Conservation (phyloP, 2,888 invertebrate genomes). For the Acrobasis suavella region DNA sequence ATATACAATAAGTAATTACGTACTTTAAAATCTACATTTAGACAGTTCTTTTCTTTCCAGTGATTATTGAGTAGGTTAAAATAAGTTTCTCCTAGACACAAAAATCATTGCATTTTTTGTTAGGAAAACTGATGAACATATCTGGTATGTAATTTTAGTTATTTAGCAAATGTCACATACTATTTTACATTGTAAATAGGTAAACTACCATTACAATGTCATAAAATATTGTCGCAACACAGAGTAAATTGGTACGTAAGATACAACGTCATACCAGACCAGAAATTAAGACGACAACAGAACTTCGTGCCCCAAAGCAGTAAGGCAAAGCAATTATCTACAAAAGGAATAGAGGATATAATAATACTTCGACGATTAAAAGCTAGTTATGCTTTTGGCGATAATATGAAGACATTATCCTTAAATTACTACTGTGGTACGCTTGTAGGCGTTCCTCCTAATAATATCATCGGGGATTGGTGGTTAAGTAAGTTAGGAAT, state of each 20-base stretch:
- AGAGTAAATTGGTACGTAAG: conserved; percentile 27
- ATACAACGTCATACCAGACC: background rate
- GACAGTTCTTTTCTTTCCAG: too few species aligned
- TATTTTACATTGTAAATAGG: too few species aligned
- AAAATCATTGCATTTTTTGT: too few species aligned
- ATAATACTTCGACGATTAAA: background rate
- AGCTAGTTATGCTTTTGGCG: background rate
- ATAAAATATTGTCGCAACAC: conserved; percentile 15
- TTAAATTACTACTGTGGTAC: background rate
- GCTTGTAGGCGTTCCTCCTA: background rate
- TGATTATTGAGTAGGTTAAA: too few species aligned
- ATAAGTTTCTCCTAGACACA: too few species aligned
- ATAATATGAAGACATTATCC: background rate
- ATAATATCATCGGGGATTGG: background rate
- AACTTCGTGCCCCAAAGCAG: background rate
- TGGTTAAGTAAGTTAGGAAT: background rate
- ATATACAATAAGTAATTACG: too few species aligned
- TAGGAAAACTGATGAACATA: too few species aligned
- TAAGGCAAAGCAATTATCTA: background rate
- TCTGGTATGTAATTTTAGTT: too few species aligned
- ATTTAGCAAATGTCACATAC: too few species aligned
- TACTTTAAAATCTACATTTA: too few species aligned
- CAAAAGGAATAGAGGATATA: background rate
- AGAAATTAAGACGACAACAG: background rate
- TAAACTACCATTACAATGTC: too few species aligned